Evolutionary conservation across 2,888 invertebrate genomes (phyloP).

Genomic region (Mesorhabditis belari): DNA sequence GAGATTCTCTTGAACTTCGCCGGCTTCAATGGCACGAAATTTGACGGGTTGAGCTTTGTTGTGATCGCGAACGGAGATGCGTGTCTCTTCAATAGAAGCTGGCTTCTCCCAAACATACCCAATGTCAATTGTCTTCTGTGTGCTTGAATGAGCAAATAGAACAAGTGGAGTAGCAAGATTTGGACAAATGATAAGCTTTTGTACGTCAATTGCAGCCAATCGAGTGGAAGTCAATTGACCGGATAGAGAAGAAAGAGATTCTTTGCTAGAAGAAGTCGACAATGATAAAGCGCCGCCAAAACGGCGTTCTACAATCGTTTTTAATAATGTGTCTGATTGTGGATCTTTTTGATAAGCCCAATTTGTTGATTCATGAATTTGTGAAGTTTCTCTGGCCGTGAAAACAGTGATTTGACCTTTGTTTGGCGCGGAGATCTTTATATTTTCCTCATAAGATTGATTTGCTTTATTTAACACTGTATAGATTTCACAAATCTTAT

Average conservation of each 20-base stretch:
- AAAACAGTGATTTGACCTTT: conserved; percentile 21
- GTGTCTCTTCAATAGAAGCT: background rate
- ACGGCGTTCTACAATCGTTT: background rate
- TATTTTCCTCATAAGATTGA: background rate
- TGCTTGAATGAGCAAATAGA: conserved; percentile 14
- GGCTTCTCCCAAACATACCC: background rate
- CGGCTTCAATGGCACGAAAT: conserved; percentile 24
- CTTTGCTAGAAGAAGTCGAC: background rate
- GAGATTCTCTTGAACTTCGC: conserved; percentile 16
- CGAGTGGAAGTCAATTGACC: background rate
- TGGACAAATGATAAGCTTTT: conserved; percentile 22
- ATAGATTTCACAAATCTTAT: background rate
- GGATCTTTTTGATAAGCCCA: conserved; percentile 13
- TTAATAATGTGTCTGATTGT: conserved; percentile 6
- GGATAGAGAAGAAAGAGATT: background rate
- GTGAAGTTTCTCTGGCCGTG: conserved; percentile 16
- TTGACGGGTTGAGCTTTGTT: conserved; percentile 21
- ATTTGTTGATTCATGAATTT: conserved; percentile 15
- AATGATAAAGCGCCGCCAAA: background rate
- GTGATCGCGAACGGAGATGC: conserved; percentile 5
- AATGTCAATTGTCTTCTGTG: background rate
- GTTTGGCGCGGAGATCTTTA: conserved; percentile 12
- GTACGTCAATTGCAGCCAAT: background rate
- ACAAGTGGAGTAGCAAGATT: conserved; percentile 18
- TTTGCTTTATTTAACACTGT: background rate